Base-by-base conservation (phyloP, 30 jellyfish, hydroid and myxozoan species). In the Aurelia coerulea region DNA sequence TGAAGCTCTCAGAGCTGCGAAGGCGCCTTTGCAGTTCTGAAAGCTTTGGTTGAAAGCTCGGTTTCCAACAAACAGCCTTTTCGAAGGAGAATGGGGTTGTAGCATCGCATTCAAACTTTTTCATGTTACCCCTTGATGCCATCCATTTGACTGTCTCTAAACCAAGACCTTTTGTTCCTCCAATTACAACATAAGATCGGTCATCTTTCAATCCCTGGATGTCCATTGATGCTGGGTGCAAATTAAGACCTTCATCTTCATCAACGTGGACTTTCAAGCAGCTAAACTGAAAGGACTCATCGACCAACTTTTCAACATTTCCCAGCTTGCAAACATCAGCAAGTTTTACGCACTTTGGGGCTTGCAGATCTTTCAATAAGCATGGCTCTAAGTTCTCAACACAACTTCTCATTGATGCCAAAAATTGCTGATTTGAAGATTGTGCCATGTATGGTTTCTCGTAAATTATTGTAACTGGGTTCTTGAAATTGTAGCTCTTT, bases 111-210 rank as follows among this genome's bases (percentile, higher is more conserved):
- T 23, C 29, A 17, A 60, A 16, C 4, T 29, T 29, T 31, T 60
- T 29, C 32, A 3, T 58, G 5, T 65, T 9, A 65, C 89, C 93
- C 42, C 87, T 84, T 10, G 62, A 32, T 8, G 73, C 86, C 93
- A 84, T 84, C 93, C 93, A 84, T 73, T 64, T 41, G 5, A 84
- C 93, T 5, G 93, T 84, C 2, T 70, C 39, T 12, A 84, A 35
- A 9, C 93, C 93, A 31, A 84, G 81, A 8, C 93, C 93, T 53
- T 68, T 58, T 2, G 86, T 33, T 13, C 92, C 92, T n/a, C 92
- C 92, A 29, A 71, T 86, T 32, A 83, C 92, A 53, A 83, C 56
- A 49, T 83, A 83, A 2, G 92, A 17, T 31, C 86, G 76, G 18
- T 83, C 82, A 23, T 83, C 85, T 72, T 69, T 68, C 18, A 83